These are phyloP conservation scores for Micrasema longulum DNA, from an alignment of 1,140 invertebrate species.

Conservation along the genomic window DNA sequence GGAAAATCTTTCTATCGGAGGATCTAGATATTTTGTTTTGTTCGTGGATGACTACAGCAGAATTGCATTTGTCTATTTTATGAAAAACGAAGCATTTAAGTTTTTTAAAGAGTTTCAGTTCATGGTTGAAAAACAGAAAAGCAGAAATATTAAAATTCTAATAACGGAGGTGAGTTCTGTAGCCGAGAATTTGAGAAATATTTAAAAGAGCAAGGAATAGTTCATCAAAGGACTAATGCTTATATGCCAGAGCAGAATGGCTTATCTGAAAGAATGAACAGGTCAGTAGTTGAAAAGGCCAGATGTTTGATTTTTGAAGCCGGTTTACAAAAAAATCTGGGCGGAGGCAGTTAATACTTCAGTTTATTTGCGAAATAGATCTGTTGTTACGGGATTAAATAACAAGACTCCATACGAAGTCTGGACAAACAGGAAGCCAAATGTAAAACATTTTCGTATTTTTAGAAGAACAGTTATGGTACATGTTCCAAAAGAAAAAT, in stretches of 20 bases:
- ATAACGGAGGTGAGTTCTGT: neutral
- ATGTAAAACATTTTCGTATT: neutral
- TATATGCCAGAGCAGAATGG: neutral
- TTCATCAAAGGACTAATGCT: neutral
- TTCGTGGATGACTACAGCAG: too few relatives aligned
- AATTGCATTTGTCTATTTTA: too few relatives aligned
- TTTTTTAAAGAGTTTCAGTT: too few relatives aligned
- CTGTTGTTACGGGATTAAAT: too few relatives aligned
- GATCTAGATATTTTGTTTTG: neutral
- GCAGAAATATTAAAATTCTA: too few relatives aligned
- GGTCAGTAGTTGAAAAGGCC: neutral
- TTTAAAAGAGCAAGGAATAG: neutral
- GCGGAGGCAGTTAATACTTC: too few relatives aligned
- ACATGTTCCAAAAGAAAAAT: neutral
- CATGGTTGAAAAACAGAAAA: too few relatives aligned
- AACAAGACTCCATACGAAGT: neutral
- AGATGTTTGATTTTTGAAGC: too few relatives aligned
- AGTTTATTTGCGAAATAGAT: too few relatives aligned
- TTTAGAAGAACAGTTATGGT: neutral
- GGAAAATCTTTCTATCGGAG: neutral
- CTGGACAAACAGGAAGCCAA: neutral
- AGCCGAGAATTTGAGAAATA: neutral
- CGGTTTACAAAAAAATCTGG: too few relatives aligned
- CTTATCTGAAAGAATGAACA: neutral
- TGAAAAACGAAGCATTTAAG: too few relatives aligned